These are phyloP conservation scores for Morinoia aosen DNA, from an alignment of 2,888 invertebrate species.

Conservation along the genomic window DNA sequence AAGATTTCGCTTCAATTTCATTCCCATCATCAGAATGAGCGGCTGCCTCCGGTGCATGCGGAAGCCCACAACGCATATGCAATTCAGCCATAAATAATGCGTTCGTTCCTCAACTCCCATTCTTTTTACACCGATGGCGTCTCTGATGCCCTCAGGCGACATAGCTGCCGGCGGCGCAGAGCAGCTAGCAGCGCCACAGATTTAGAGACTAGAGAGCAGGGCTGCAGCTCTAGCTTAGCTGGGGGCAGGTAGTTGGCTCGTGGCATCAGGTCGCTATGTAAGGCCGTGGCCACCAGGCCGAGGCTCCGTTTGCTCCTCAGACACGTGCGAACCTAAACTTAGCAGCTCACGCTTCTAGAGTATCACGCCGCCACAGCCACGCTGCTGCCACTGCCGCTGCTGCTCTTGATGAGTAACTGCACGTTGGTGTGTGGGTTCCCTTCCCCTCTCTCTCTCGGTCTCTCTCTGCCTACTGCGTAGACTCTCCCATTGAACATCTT, in stretches of 20 bases:
- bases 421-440: neutral
- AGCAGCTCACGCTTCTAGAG: conserved; percentile 25
- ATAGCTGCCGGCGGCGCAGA: conserved; percentile 13
- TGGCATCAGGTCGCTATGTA: conserved; percentile 14
- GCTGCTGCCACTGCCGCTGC: neutral
- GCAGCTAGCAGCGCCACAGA: neutral
- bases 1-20: neutral
- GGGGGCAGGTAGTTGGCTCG: neutral
- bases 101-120: neutral
- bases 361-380: conserved; percentile 19
- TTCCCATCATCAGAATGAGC: neutral
- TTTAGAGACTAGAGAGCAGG: neutral
- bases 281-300: neutral
- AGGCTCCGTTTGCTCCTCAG: neutral
- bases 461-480: too few species aligned
- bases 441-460: too few species aligned
- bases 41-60: neutral
- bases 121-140: neutral
- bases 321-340: conserved; percentile 7
- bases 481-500: too few species aligned
- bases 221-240: neutral
- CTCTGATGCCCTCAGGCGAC: conserved; percentile 3
- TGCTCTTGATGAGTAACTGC: neutral
- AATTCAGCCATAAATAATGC: neutral
- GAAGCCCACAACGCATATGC: neutral